Evolutionary conservation across 1,140 invertebrate species (phyloP).

Genomic region (Catajapyx aquilonaris): DNA sequence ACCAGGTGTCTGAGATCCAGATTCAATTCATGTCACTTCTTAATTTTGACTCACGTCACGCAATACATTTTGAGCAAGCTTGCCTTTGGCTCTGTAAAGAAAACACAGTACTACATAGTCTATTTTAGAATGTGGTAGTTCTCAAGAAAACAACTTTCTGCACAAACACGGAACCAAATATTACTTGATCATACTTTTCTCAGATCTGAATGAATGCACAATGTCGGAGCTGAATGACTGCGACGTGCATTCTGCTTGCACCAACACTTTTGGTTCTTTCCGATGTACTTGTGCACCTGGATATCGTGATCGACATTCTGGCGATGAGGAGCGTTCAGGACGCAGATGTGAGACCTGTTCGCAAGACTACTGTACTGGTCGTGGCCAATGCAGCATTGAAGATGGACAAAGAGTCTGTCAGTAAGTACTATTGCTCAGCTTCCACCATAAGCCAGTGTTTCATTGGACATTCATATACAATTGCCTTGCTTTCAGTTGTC

Average conservation of each 20-base stretch:
- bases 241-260: conserved; percentile 53
- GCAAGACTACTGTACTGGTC: conserved; percentile 48
- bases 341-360: conserved; percentile 53
- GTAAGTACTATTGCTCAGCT: conserved; percentile 27
- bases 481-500: conserved; percentile 31
- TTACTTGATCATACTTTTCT: conserved; percentile 12
- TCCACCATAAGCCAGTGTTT: not conserved
- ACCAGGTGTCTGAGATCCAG: too few relatives aligned
- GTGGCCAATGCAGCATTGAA: conserved; percentile 57
- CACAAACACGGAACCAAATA: not conserved
- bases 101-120: too few relatives aligned
- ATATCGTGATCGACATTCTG: conserved; percentile 46
- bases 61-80: too few relatives aligned
- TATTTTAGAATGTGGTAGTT: too few relatives aligned
- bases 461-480: not conserved
- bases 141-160: too few relatives aligned
- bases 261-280: conserved; percentile 76
- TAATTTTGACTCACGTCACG: too few relatives aligned
- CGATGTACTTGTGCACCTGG: conserved; percentile 62
- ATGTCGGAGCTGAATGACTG: conserved; percentile 78
- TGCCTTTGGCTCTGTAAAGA: too few relatives aligned
- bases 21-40: too few relatives aligned
- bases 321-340: conserved; percentile 38
- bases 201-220: conserved; percentile 78
- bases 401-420: conserved; percentile 53